Conservation (phyloP, 2,797 vertebrate genomes). For the Pygocentrus nattereri region DNA sequence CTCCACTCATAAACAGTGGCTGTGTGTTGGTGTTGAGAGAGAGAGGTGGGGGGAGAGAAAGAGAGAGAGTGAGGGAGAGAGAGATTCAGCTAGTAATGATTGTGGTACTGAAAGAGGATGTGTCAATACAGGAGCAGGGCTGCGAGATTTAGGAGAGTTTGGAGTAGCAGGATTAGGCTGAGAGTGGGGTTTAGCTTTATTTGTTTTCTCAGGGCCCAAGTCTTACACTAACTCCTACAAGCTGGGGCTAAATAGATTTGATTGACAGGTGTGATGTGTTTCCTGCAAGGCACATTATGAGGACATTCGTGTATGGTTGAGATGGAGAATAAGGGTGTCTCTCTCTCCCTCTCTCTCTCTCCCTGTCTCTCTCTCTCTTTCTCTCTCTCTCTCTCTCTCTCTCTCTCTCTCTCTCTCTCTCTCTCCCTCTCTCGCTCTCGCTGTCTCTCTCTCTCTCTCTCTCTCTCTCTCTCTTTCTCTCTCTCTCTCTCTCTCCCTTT, state of each 20-base stretch:
- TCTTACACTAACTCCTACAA: constrained; percentile 47
- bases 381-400: background rate
- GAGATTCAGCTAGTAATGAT: constrained; percentile 86
- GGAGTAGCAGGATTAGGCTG: constrained; percentile 31
- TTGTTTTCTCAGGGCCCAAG: constrained; percentile 45
- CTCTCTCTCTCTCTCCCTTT: constrained; percentile 7
- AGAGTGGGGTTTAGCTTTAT: constrained; percentile 44
- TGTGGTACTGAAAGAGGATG: constrained; percentile 81
- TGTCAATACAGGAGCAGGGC: constrained; percentile 81
- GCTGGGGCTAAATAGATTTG: constrained; percentile 24
- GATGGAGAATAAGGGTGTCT: constrained; percentile 19
- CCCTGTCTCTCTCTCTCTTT: background rate
- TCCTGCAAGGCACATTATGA: constrained; percentile 35
- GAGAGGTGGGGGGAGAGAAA: constrained; percentile 18
- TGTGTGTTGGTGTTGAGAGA: constrained; percentile 11
- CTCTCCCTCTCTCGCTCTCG: background rate
- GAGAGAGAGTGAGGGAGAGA: constrained; percentile 50
- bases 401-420: background rate
- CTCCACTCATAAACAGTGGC: constrained; percentile 85
- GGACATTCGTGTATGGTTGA: constrained; percentile 34
- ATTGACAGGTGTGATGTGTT: constrained; percentile 45
- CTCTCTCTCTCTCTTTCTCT: background rate
- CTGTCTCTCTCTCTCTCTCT: background rate
- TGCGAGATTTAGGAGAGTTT: constrained; percentile 61
- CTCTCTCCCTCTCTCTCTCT: background rate